phyloP scores from a whole-genome alignment of 2,888 invertebrate species.

The Troides oblongomaculatus region DNA sequence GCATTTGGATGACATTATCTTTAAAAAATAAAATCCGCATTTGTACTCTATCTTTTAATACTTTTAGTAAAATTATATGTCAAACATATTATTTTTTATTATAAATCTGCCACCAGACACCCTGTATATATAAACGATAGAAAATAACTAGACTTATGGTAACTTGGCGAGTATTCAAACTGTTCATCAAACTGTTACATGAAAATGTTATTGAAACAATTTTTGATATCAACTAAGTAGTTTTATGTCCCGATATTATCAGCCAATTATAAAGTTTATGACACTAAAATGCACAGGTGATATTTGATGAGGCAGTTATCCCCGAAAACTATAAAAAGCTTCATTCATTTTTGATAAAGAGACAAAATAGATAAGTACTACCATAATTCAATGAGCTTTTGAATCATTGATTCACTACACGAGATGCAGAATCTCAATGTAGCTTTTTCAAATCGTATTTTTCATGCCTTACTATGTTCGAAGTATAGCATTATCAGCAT shows the following conservation, averaged over 20 bases:
- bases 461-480: background rate
- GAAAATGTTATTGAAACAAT: background rate
- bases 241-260: background rate
- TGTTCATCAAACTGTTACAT: background rate
- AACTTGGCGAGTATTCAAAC: background rate
- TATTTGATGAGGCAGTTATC: background rate
- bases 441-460: background rate
- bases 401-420: background rate
- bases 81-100: too few relatives aligned
- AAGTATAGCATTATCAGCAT: too few relatives aligned
- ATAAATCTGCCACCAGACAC: too few relatives aligned
- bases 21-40: too few relatives aligned
- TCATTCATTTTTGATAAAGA: background rate
- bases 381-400: background rate
- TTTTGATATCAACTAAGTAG: background rate
- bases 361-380: background rate
- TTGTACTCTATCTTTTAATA: too few relatives aligned
- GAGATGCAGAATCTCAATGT: background rate
- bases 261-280: background rate
- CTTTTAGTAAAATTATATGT: too few relatives aligned
- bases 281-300: background rate
- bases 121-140: background rate
- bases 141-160: background rate
- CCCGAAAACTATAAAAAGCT: background rate
- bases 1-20: too few relatives aligned